A percentile compares a stretch with the other conserved stretches of the same genome.
Evolutionary conservation across 1,140 invertebrate genomes (phyloP).

Genomic region (Homarus americanus): DNA sequence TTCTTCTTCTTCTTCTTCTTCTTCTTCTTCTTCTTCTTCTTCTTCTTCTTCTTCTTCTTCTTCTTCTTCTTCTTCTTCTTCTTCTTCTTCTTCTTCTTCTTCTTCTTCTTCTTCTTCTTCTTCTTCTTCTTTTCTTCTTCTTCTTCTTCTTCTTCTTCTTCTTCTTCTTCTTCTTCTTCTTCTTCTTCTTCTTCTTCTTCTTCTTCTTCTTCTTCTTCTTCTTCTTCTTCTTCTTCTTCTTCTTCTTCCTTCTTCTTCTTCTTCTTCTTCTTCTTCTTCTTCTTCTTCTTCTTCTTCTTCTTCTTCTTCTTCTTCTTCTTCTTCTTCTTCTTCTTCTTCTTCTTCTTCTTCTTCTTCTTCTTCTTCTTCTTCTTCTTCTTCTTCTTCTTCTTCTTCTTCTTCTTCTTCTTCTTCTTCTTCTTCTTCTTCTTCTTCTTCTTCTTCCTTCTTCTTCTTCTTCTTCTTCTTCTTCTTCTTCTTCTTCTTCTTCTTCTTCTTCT

Average conservation of each 20-base stretch:
- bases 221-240: background rate
- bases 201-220: background rate
- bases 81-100: background rate
- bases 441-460: background rate
- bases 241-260: background rate
- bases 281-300: background rate
- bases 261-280: background rate
- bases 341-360: background rate
- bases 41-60: background rate
- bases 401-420: background rate
- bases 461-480: background rate
- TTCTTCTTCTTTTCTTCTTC: background rate
- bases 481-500: background rate
- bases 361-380: background rate
- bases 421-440: background rate
- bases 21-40: background rate
- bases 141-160: background rate
- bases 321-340: background rate
- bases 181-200: background rate
- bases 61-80: background rate
- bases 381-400: background rate
- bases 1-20: background rate
- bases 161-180: background rate
- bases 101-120: background rate
- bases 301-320: background rate